Evolutionary conservation across 2,888 invertebrate species (phyloP).

Genomic region (Autographa pulchrina): DNA sequence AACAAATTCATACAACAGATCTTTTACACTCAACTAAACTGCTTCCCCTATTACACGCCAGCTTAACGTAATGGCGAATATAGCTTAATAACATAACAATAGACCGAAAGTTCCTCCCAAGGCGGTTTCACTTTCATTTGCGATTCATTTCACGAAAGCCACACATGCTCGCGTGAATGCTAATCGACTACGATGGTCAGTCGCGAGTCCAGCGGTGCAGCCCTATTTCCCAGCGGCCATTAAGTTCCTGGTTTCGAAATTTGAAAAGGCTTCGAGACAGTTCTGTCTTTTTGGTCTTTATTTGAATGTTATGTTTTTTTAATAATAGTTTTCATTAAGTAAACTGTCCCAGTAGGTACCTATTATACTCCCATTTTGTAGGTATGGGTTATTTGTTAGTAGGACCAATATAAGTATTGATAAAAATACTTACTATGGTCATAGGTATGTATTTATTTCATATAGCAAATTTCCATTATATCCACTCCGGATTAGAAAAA

Average conservation of each 20-base stretch:
- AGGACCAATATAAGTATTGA: too few species aligned
- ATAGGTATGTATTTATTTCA: too few species aligned
- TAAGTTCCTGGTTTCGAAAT: slow-evolving; percentile 52
- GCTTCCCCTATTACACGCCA: slow-evolving; percentile 54
- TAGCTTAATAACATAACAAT: slow-evolving; percentile 54
- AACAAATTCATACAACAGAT: slow-evolving; percentile 28
- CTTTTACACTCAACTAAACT: slow-evolving; percentile 32
- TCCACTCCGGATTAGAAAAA: too few species aligned
- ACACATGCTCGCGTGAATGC: slow-evolving; percentile 65
- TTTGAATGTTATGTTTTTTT: too few species aligned
- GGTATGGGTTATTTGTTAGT: too few species aligned
- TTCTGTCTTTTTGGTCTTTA: neutral
- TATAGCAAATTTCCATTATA: too few species aligned
- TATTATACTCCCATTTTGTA: too few species aligned
- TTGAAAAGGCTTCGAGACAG: neutral
- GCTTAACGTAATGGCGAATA: slow-evolving; percentile 53
- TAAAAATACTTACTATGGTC: too few species aligned
- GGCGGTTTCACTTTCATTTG: slow-evolving; percentile 77
- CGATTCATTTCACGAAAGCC: slow-evolving; percentile 73
- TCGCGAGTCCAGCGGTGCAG: slow-evolving; percentile 18
- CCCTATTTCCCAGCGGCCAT: slow-evolving; percentile 59
- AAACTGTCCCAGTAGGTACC: too few species aligned
- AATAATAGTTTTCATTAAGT: too few species aligned
- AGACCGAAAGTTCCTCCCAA: slow-evolving; percentile 69
- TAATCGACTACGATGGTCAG: slow-evolving; percentile 58